Evolutionary conservation across 1,140 invertebrate genomes (phyloP).

Genomic region (Cydia pomonella): DNA sequence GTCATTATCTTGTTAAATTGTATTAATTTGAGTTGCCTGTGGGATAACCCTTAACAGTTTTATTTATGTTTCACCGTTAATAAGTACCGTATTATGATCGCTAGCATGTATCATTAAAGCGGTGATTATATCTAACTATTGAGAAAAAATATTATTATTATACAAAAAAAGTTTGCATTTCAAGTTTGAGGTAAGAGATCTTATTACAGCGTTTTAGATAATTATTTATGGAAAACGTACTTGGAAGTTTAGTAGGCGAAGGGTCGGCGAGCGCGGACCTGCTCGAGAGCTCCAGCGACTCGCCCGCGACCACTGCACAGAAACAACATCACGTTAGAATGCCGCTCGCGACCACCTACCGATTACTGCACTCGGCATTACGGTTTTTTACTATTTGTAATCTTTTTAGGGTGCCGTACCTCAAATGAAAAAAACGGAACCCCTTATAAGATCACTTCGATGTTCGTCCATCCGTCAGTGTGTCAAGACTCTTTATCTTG

Average conservation of each 20-base stretch:
- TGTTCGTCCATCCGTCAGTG: too few relatives aligned
- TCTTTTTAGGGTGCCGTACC: too few relatives aligned
- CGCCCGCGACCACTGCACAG: conserved; percentile 74
- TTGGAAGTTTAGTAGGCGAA: conserved; percentile 83
- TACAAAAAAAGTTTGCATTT: neutral
- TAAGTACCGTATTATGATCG: too few relatives aligned
- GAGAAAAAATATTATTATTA: too few relatives aligned
- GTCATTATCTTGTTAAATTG: neutral
- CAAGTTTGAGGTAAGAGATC: conserved; percentile 47
- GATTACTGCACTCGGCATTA: too few relatives aligned
- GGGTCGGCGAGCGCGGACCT: conserved; percentile 77
- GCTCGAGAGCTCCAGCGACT: conserved; percentile 80
- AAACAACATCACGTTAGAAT: conserved; percentile 62
- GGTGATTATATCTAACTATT: too few relatives aligned
- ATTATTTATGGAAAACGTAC: conserved; percentile 72
- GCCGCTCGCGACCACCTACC: neutral
- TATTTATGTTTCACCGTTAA: neutral
- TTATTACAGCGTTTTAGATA: conserved; percentile 54
- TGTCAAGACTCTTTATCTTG: too few relatives aligned
- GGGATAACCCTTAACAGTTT: neutral
- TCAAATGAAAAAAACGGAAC: too few relatives aligned
- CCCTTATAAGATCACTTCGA: too few relatives aligned
- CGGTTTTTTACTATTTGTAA: too few relatives aligned
- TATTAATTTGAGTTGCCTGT: neutral
- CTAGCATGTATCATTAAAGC: too few relatives aligned